Evolutionary conservation across 1,140 invertebrate species (phyloP), one percentile per base, ranked within the genome.

Genomic region (Luehdorfia chinensis): DNA sequence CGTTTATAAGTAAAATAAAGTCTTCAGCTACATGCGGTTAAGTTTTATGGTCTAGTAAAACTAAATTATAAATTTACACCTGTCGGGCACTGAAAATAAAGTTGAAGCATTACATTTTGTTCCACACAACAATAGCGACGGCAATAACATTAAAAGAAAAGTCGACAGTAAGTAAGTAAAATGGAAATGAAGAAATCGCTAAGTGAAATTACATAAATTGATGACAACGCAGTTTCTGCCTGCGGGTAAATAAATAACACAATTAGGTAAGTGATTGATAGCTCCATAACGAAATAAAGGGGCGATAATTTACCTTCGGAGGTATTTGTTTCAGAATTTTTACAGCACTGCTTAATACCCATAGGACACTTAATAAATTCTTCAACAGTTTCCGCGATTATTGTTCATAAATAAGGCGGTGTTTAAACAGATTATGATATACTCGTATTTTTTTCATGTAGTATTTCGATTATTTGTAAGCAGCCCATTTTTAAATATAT

Each of bases 191-290:
- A 43, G 39, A 43, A 43, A 43, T 43, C 25, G 39, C 39, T 43
- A 43, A 75, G 65, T 75, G 68, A 75, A 75, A 78, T 78, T 78
- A 75, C 64, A 73, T 64, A 66, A 60, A 39, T 51, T 59, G 69
- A 78, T 75, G 72, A 75, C 75, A 74, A 39, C 59, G 72, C 75
- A 47, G 47, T 78, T 74, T 72, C 60, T 49, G 52, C 57, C 51
- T 57, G 14, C 39, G 39, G 39, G 60, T 72, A 69, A 63, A 73
- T 71, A 78, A 74, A 78, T 75, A 75, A 75, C 55, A 58, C 63
- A 77, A 77, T 75, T 75, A 75, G 72, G 58, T 55, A 67, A 64
- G 67, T 77, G 74, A 77, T 77, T 77, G 74, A 75, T 77, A 70
- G 74, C 65, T 52, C 50, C 58, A 71, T 56, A 52, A 43, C 25